Evolutionary conservation across 2,797 vertebrate genomes (phyloP).

Genomic region (Parambassis ranga): DNA sequence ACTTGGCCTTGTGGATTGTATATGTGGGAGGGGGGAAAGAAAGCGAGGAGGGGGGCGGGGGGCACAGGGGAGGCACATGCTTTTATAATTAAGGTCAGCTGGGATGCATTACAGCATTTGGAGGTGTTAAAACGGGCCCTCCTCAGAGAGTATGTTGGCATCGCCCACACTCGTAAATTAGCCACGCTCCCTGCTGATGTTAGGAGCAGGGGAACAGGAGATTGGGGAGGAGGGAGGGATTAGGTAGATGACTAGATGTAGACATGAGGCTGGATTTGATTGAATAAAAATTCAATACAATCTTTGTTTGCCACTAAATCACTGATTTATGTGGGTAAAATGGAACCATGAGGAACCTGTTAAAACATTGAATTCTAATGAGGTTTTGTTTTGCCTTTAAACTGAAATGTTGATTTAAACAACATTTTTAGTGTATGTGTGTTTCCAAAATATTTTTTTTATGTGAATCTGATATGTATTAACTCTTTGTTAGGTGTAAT

Average conservation of each 20-base stretch:
- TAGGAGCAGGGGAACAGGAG: constrained; percentile 31
- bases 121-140: constrained; percentile 85
- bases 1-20: constrained; percentile 60
- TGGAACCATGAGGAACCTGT: constrained; percentile 21
- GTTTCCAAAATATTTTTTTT: neutral
- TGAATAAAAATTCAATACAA: constrained; percentile 44
- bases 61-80: constrained; percentile 75
- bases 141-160: constrained; percentile 83
- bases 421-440: too few species aligned
- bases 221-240: constrained; percentile 3
- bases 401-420: too few species aligned
- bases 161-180: constrained; percentile 83
- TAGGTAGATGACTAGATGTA: constrained; percentile 42
- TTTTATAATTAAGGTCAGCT: constrained; percentile 88
- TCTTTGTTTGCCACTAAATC: constrained; percentile 16
- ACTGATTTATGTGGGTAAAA: constrained; percentile 32
- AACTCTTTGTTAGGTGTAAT: neutral
- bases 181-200: constrained; percentile 72
- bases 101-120: constrained; percentile 87
- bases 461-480: too few species aligned
- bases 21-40: constrained; percentile 8
- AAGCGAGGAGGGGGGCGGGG: neutral
- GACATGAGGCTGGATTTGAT: constrained; percentile 47
- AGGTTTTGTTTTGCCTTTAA: neutral
- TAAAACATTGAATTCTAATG: constrained; percentile 6